Evolutionary conservation across 2,888 invertebrate genomes (phyloP).

Genomic region (Dicyrtoma fusca): DNA sequence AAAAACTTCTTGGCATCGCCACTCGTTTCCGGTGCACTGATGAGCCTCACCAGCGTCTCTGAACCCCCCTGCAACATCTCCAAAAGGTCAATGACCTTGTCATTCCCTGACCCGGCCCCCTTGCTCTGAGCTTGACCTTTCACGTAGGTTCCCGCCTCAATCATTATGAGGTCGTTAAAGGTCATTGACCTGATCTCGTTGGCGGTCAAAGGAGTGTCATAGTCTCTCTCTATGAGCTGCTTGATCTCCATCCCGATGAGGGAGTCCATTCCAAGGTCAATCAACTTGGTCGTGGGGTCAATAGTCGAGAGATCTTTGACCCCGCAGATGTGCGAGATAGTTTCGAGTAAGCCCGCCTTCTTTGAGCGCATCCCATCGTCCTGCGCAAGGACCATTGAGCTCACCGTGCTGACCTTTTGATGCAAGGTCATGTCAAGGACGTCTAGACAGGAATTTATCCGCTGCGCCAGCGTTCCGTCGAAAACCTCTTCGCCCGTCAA

Average conservation of each 20-base stretch:
- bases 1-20: background rate
- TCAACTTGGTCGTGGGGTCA: slow-evolving; percentile 62
- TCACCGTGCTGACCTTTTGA: slow-evolving; percentile 69
- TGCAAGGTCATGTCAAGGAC: slow-evolving; percentile 71
- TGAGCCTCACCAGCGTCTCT: slow-evolving; percentile 9
- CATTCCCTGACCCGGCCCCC: too few relatives aligned
- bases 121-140: background rate
- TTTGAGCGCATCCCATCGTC: slow-evolving; percentile 56
- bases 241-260: slow-evolving; percentile 67
- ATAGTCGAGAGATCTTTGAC: slow-evolving; percentile 63
- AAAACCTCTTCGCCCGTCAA: slow-evolving; percentile 59
- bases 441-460: slow-evolving; percentile 78
- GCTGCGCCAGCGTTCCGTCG: slow-evolving; percentile 82
- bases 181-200: slow-evolving; percentile 60
- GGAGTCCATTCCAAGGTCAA: slow-evolving; percentile 66
- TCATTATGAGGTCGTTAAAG: slow-evolving; percentile 23
- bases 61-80: too few relatives aligned
- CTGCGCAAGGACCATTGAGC: slow-evolving; percentile 66
- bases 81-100: too few relatives aligned
- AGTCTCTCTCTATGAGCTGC: slow-evolving; percentile 62
- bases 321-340: slow-evolving; percentile 62
- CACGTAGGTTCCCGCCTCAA: slow-evolving; percentile 19
- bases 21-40: background rate
- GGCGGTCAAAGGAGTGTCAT: slow-evolving; percentile 63
- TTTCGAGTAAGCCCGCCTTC: slow-evolving; percentile 58